phyloP scores from a whole-genome alignment of 2,797 vertebrate genomes.

The Hyperoplus lanceolatus region DNA sequence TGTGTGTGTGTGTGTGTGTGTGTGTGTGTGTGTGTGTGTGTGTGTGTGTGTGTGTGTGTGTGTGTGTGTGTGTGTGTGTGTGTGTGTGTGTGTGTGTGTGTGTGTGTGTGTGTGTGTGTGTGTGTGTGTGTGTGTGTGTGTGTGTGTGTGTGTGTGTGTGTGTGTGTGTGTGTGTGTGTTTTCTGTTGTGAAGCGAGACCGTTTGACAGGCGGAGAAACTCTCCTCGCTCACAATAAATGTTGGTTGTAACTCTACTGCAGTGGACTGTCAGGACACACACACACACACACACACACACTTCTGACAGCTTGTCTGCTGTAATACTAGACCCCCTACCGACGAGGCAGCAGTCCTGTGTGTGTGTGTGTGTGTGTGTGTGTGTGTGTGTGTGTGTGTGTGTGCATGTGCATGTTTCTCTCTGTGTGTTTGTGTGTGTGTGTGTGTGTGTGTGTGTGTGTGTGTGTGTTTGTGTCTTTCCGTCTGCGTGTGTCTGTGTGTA shows the following conservation, averaged over 20 bases:
- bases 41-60: too few relatives aligned
- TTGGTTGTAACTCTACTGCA: conserved; percentile 81
- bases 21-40: too few relatives aligned
- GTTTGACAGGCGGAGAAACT: conserved; percentile 67
- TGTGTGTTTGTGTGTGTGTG: conserved; percentile 25
- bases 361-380: background rate
- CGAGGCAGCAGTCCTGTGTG: background rate
- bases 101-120: too few relatives aligned
- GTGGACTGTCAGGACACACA: conserved; percentile 45
- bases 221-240: conserved; percentile 71
- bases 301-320: conserved; percentile 64
- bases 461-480: conserved; percentile 56
- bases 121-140: too few relatives aligned
- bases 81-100: too few relatives aligned
- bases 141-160: too few relatives aligned
- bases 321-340: conserved; percentile 53
- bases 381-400: conserved; percentile 21
- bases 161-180: conserved; percentile 55
- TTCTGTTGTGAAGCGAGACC: conserved; percentile 60
- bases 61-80: too few relatives aligned
- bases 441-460: conserved; percentile 32
- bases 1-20: too few relatives aligned
- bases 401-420: conserved; percentile 55
- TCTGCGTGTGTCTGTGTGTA: conserved; percentile 58
- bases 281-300: conserved; percentile 20